Base-by-base conservation (phyloP, 2,888 invertebrate species). In the Standfussiana lucernea region DNA sequence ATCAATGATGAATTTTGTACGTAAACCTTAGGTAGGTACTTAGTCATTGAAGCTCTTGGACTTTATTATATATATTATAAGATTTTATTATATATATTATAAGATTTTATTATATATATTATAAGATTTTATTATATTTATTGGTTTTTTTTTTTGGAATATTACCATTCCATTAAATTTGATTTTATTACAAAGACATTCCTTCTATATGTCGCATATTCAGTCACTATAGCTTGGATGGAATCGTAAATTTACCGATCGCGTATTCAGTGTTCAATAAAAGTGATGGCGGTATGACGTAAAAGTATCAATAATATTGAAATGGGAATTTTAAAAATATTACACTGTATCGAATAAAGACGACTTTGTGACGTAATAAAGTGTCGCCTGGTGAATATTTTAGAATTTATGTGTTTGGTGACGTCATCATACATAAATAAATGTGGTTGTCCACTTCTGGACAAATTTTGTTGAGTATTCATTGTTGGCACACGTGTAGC, bases 261-360 rank as follows among this genome's bases (percentile, higher is more conserved):
- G 61, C 64, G 47, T 74, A 74, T 83, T 86, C 74, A 79, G 56
- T 62, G 66, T 77, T 69, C 73, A 69, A 86, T 83, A 83, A 79
- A 83, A 73, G 13, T 83, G 72, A 83, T 47, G 71, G 67, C 67
- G 35, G 56, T 6, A 15, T 72, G 79, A 83, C 65, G 66, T 70
- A 28, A 75, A 77, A 70, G 83, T 83, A 86, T 78, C 86, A 83
- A 86, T 78, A 83, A 74, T 78, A 72, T 69, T 56, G 61, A 68
- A 79, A 78, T 74, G 68, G 84, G 74, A 78, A 79, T 72, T 83
- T 83, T 70, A 4, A 72, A 83, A 74, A 83, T 86, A 83, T 83
- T 83, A 79, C 84, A 53, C 65, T 74, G 79, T 71, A 74, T 53
- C 64, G 47, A 71, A 74, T 78, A 72, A 72, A 85, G 69, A 69